Base-by-base conservation (phyloP, 2,888 invertebrate species). In the Charanyca ferruginea region DNA sequence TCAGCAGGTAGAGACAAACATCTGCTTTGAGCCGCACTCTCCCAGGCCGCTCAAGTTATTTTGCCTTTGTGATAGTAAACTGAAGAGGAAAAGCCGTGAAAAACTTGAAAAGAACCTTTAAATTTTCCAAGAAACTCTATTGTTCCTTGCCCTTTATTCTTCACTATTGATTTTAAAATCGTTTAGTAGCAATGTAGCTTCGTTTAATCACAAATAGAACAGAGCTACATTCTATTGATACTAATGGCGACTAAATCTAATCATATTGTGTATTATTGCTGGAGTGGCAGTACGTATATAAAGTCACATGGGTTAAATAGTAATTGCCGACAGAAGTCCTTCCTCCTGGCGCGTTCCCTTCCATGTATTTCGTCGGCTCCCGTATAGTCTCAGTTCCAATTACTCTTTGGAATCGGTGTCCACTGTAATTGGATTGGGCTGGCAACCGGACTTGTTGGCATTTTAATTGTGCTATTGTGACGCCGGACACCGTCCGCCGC, bases 381-480 rank as follows among this genome's bases (percentile, higher is more conserved):
- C 87, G 90, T 91, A 89, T 87, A 91, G 90, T 88, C 84, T 89
- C 90, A 89, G 89, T 91, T 92, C 94, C 95, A 95, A 95, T 95
- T 95, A 95, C 94, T 94, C 93, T 92, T 92, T 88, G 93, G 93
- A 94, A 94, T 95, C 94, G 94, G 93, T 94, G 94, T 94, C 93
- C 93, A 90, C 91, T 92, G 94, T 95, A 95, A 95, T 95, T 95
- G 95, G 95, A 94, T 94, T 95, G 94, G 94, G 89, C 91, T 90
- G 93, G 94, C 94, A 90, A 93, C 91, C 88, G 91, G 94, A 94
- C 94, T 95, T 95, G 95, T 95, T 94, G 95, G 95, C 94, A 95
- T 95, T 95, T 95, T 95, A 95, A 95, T 95, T 95, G 95, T 95
- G 93, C 95, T 91, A 95, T 95, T 95, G 95, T 95, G 95, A 95